Conservation (phyloP, 2,113 vertebrate species). For the Chaetops frenatus region DNA sequence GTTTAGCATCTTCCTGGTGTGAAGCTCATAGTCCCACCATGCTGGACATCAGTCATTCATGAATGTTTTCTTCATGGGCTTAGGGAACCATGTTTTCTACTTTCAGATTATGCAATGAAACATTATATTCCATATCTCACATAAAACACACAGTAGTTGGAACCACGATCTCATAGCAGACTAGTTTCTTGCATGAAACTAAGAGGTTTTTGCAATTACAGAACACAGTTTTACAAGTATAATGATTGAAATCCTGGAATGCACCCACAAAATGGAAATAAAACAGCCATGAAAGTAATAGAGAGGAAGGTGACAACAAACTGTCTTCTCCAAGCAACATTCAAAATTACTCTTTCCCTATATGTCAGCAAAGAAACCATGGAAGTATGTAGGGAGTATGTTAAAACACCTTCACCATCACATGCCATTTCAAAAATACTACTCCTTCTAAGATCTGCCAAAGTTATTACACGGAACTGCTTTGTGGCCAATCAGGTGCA, state of each 20-base stretch:
- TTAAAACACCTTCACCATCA: neutral
- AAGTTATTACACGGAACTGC: neutral
- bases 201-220: neutral
- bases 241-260: neutral
- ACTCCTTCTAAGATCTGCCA: neutral
- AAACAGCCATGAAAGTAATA: neutral
- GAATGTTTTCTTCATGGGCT: neutral
- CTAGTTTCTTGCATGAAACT: neutral
- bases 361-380: neutral
- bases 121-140: neutral
- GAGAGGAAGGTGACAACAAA: neutral
- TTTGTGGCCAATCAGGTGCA: neutral
- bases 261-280: neutral
- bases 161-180: neutral
- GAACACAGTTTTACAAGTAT: neutral
- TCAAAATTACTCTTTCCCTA: neutral
- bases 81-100: neutral
- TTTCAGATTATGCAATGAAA: neutral
- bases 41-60: neutral
- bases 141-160: neutral
- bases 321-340: neutral
- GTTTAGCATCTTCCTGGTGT: neutral
- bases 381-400: neutral
- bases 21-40: neutral
- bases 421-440: neutral